Conservation (phyloP, 2,888 invertebrate species). For the Scaptomyza caliginosa region DNA sequence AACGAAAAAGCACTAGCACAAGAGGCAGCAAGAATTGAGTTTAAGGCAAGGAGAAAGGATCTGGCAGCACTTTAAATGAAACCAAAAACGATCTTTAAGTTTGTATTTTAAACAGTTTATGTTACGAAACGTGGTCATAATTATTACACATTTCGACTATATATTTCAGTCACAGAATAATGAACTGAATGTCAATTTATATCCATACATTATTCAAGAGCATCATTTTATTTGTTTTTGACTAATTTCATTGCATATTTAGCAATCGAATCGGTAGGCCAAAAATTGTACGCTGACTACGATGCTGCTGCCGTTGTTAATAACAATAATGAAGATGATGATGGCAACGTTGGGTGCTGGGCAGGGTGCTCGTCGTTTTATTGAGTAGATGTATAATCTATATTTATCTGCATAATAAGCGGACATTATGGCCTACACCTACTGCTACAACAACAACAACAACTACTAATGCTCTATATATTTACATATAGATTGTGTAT, state of each 20-base stretch:
- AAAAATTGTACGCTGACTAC: conserved; percentile 8
- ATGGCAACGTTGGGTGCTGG: no score
- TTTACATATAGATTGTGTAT: conserved; percentile 61
- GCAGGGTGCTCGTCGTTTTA: background rate
- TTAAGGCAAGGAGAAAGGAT: conserved; percentile 21
- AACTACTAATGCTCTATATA: conserved; percentile 23
- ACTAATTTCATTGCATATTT: conserved; percentile 27
- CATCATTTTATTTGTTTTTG: conserved; percentile 9
- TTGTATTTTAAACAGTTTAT: background rate
- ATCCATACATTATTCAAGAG: background rate
- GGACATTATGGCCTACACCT: conserved; percentile 46
- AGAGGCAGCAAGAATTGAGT: background rate
- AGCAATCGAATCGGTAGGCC: conserved; percentile 33
- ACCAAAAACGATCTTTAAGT: background rate
- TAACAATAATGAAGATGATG: background rate
- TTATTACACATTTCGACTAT: background rate
- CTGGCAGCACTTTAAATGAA: conserved; percentile 20
- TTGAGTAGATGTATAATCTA: conserved; percentile 21
- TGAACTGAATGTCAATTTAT: background rate
- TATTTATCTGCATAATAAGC: conserved; percentile 56
- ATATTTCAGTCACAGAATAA: background rate
- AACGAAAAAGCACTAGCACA: background rate
- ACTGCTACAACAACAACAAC: no score
- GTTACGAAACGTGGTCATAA: no score
- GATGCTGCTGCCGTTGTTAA: no score